Conservation (phyloP, 2,888 invertebrate genomes). For the Rhagonycha lutea region DNA sequence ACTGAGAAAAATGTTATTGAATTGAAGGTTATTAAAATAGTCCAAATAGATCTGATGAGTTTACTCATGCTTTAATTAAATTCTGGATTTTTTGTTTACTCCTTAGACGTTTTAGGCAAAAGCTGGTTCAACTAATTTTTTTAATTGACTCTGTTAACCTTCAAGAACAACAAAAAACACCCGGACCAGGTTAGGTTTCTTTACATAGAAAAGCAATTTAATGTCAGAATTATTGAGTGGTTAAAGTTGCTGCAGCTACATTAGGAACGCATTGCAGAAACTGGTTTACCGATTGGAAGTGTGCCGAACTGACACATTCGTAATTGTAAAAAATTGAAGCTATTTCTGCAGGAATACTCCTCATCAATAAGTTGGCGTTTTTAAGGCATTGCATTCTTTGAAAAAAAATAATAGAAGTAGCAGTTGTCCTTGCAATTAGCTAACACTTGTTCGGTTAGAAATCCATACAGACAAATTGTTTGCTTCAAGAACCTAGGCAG, state of each 20-base stretch:
- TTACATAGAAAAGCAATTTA: not conserved
- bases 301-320: not conserved
- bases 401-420: not conserved
- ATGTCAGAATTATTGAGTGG: not conserved
- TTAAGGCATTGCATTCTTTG: not conserved
- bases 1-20: too few species aligned
- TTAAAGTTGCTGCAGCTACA: not conserved
- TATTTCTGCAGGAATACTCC: not conserved
- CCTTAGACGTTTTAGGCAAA: too few species aligned
- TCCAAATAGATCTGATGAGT: too few species aligned
- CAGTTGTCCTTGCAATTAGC: conserved; percentile 33
- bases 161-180: not conserved
- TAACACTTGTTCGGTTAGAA: conserved; percentile 34
- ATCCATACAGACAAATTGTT: conserved; percentile 40
- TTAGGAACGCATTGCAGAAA: not conserved
- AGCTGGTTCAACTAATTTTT: not conserved
- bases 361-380: not conserved
- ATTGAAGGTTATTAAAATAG: too few species aligned
- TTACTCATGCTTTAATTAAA: too few species aligned
- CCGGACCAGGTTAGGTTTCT: not conserved
- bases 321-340: not conserved
- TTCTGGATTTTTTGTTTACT: too few species aligned
- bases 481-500: conserved; percentile 35
- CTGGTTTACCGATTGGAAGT: not conserved
- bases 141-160: not conserved